Evolutionary conservation across 2,797 vertebrate genomes (phyloP), one percentile per base, ranked within the genome.

Genomic region (Coluber constrictor): DNA sequence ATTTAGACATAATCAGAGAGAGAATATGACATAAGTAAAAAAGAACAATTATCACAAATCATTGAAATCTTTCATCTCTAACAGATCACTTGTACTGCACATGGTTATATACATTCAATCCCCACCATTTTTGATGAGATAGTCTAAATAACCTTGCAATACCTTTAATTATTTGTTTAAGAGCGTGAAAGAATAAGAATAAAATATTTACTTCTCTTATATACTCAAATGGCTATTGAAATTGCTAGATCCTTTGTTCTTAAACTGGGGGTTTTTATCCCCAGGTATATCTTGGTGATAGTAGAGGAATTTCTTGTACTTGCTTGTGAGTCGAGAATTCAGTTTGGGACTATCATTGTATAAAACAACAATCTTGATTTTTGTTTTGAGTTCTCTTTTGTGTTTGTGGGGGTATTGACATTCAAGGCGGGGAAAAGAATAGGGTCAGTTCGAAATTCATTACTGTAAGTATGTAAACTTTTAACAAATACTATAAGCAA

Each of bases 171-270:
- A 90, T 89, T 90, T 89, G 23, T 59, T 89, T 23, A 92, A 90
- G 89, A 89, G 70, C 90, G 29, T 93, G 47, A 57, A 92, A 56
- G 59, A 18, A n/a, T 86, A 92, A 16, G 57, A 59, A 60, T 89
- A 87, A 92, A 87, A 51, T 7, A 86, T 74, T 37, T 74, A 37
- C 66, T 74, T 74, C n/a, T 37, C n/a, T 70, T 70, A 32, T 74
- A 20, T 74, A 70, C 90, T 92, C 11, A 95, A 92, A 83, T 93
- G 95, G 79, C 29, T 66, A n/a, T 95, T 92, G 74, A 61, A 94
- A 1, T 90, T 1, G 47, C 94, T 95, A 47, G 88, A 47, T 10
- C 2, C 20, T 43, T 83, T 83, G 74, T 83, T 83, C 10, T 83
- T 83, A 47, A 83, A 83, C 20, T 25, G 74, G 43, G 0, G 0